phyloP scores from a whole-genome alignment of 2,797 vertebrate species.

The Rhinichthys osculus region DNA sequence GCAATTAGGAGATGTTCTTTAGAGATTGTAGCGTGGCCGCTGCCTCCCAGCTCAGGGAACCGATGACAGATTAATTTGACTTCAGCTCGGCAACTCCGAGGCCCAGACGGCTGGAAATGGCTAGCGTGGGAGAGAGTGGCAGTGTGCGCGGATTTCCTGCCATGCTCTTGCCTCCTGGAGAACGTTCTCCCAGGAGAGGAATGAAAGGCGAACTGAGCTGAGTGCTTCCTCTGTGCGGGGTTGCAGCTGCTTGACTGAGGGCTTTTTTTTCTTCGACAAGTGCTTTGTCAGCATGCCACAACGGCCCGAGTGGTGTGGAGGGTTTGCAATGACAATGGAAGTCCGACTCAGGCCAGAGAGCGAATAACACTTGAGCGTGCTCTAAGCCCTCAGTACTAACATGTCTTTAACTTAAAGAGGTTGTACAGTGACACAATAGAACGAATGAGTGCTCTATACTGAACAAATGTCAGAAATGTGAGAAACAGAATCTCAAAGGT shows the following conservation, averaged over 20 bases:
- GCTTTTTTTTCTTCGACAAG: conserved; percentile 33
- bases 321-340: conserved; percentile 15
- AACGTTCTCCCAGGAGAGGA: conserved; percentile 50
- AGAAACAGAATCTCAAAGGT: background rate
- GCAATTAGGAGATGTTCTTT: conserved; percentile 66
- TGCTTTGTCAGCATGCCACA: conserved; percentile 46
- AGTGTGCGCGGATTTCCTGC: conserved; percentile 65
- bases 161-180: conserved; percentile 52
- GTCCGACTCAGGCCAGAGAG: conserved; percentile 1
- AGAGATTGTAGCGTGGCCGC: conserved; percentile 56
- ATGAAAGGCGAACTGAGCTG: conserved; percentile 51
- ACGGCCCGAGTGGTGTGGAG: conserved; percentile 5
- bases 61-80: conserved; percentile 58
- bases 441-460: background rate
- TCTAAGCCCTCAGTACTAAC: conserved; percentile 8
- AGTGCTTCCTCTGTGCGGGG: conserved; percentile 51
- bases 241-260: conserved; percentile 38
- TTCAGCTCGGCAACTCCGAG: conserved; percentile 24
- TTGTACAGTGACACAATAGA: background rate
- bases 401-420: background rate
- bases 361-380: conserved; percentile 24
- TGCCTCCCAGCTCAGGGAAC: conserved; percentile 49
- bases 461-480: background rate
- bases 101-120: conserved; percentile 46
- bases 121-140: conserved; percentile 44